A percentile compares a stretch with the other conserved stretches of the same genome.
Conservation (phyloP, 2,888 invertebrate species). For the Dasypolia templi region DNA sequence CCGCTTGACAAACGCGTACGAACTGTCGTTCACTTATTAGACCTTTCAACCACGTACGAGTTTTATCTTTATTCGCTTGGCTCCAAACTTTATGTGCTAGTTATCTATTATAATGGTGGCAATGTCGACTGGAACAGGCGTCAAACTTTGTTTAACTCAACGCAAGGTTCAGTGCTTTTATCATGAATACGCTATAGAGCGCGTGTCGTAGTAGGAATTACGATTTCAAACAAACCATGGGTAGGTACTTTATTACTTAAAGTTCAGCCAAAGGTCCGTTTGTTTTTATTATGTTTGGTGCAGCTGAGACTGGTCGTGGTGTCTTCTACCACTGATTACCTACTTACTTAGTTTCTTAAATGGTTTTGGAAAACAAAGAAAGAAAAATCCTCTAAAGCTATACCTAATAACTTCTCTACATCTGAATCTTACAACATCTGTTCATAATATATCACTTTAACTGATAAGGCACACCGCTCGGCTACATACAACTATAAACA, state of each 20-base stretch:
- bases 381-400: too few species aligned
- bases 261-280: not conserved
- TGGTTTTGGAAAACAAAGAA: too few species aligned
- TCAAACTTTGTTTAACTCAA: constrained; percentile 74
- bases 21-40: constrained; percentile 62
- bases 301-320: not conserved
- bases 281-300: not conserved
- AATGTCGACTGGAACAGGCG: constrained; percentile 71
- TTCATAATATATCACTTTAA: not conserved
- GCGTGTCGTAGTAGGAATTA: not conserved
- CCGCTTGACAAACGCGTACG: constrained; percentile 49
- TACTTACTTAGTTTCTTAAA: not conserved
- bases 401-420: too few species aligned
- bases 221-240: not conserved
- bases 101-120: constrained; percentile 71
- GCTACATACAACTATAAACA: not conserved
- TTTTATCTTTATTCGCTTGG: constrained; percentile 72
- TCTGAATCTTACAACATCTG: too few species aligned
- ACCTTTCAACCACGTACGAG: constrained; percentile 61
- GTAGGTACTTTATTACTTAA: not conserved
- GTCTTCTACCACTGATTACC: not conserved
- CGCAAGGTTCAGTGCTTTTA: constrained; percentile 58
- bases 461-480: too few species aligned
- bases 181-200: constrained; percentile 30
- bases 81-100: constrained; percentile 67